Base-by-base conservation (phyloP, 2,797 vertebrate species). In the Sphaeramia orbicularis region DNA sequence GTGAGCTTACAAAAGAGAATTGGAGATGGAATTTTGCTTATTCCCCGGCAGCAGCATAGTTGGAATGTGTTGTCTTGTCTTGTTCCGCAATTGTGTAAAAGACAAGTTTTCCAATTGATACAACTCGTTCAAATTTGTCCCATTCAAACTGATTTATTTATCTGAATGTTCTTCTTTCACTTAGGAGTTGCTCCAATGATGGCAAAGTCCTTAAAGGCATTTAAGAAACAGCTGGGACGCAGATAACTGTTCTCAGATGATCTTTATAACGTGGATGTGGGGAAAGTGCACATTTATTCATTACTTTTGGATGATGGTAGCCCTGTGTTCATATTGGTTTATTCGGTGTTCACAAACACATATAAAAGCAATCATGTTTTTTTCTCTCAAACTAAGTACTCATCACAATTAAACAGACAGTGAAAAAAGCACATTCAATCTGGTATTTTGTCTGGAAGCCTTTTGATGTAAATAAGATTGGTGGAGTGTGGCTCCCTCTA, bases 101-200 rank as follows among this genome's bases (percentile, higher is more conserved):
- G 12, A 61, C 2, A 27, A 24, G 19, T 21, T 53, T 47, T 19
- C 8, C 38, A 35, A 30, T 21, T 41, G 7, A 15, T 40, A 1
- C 42, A n/a, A 38, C 0, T 49, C 54, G 10, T 42, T 27, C 21
- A 2, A 2, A 24, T 24, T n/a, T n/a, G 21, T 24, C 21, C 24
- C 21, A 24, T 2, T 24, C 24, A 27, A 6, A 27, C 24, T 27
- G 24, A 30, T 16, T 42, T 35, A 50, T 50, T 43, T 53, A 50
- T 7, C 6, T 48, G 59, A 1, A 59, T 62, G 7, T 72, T 65
- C 27, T 71, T 27, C 9, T 51, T 38, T 48, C 13, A 61, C 82
- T 27, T 6, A 97, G 96, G 90, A 92, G 91, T 96, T 11, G 95
- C 94, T 71, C 96, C 96, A 65, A 96, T 96, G 86, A 97, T 97